Conservation (phyloP, 2,888 invertebrate genomes). For the Dasypogon diadema region DNA sequence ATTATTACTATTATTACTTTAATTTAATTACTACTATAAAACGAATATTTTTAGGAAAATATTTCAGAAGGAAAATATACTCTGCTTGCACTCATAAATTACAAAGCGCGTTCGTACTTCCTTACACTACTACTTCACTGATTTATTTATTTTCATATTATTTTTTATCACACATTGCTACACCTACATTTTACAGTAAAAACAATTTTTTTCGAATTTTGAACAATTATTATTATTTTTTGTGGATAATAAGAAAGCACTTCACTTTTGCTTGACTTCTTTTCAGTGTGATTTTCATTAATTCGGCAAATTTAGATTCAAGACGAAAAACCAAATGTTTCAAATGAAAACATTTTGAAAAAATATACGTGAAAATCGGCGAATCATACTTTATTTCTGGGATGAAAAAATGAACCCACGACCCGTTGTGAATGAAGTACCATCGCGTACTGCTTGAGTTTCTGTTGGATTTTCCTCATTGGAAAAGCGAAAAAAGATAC, state of each 20-base stretch:
- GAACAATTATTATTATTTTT: neutral
- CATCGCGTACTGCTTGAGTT: constrained; percentile 64
- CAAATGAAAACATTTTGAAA: neutral
- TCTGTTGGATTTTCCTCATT: constrained; percentile 28
- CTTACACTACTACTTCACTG: neutral
- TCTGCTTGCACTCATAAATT: neutral
- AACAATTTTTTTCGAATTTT: neutral
- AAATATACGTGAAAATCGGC: neutral
- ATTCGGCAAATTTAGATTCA: neutral
- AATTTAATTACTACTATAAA: neutral
- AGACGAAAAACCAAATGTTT: neutral
- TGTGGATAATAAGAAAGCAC: neutral
- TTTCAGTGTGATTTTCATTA: neutral
- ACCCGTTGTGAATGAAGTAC: constrained; percentile 67
- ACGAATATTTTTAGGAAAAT: constrained; percentile 6
- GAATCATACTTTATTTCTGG: neutral
- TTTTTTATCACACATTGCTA: neutral
- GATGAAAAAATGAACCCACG: constrained; percentile 53
- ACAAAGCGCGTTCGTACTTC: neutral
- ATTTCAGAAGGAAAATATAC: neutral
- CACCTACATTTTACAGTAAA: neutral
- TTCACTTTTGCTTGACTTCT: neutral
- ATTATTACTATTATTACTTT: neutral
- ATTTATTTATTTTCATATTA: constrained; percentile 2
- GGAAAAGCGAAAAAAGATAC: constrained; percentile 38